Evolutionary conservation across 2,113 vertebrate genomes (phyloP).

Genomic region (Bufo bufo): DNA sequence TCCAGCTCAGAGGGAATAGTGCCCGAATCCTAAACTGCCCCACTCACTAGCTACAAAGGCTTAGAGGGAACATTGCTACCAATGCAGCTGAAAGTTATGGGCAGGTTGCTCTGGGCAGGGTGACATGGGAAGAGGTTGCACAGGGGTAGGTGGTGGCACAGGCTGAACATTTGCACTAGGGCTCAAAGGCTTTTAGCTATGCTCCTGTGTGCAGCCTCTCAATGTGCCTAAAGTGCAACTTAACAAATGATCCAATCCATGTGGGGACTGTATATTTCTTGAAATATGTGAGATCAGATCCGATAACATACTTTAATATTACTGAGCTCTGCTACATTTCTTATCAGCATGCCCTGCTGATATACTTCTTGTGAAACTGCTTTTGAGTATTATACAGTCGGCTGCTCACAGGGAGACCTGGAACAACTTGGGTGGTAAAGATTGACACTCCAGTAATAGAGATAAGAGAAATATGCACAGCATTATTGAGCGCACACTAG

Average conservation of each 20-base stretch:
- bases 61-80: too few relatives aligned
- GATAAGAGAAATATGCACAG: conserved; percentile 8
- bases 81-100: too few relatives aligned
- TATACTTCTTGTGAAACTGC: background rate
- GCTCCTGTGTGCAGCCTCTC: too few relatives aligned
- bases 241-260: background rate
- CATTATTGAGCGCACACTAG: background rate
- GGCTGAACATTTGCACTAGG: too few relatives aligned
- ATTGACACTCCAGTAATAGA: background rate
- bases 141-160: too few relatives aligned
- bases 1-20: too few relatives aligned
- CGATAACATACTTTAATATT: background rate
- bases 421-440: conserved; percentile 6
- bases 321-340: background rate
- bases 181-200: too few relatives aligned
- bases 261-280: background rate
- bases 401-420: background rate
- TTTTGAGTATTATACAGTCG: background rate
- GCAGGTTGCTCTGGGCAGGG: too few relatives aligned
- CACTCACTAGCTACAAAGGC: too few relatives aligned
- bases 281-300: background rate
- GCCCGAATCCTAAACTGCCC: too few relatives aligned
- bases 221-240: too few relatives aligned
- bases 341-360: background rate
- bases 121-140: too few relatives aligned